These are phyloP conservation scores for Perithous albicinctus DNA, from an alignment of 2,888 invertebrate species.

Conservation along the genomic window DNA sequence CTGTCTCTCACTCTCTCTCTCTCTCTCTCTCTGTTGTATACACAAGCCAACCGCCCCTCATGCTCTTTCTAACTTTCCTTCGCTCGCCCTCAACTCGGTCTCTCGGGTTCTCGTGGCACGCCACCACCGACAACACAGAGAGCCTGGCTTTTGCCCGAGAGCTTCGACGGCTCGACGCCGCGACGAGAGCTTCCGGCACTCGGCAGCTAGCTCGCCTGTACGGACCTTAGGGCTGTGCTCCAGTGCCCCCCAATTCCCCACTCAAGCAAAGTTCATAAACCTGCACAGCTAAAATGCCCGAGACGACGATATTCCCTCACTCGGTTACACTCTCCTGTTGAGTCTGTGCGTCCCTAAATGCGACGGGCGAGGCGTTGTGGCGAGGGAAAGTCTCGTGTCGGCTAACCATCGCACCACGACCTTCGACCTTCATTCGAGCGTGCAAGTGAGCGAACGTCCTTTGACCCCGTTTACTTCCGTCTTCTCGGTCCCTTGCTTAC, in stretches of 20 bases:
- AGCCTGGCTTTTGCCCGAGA: background rate
- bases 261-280: slow-evolving; percentile 68
- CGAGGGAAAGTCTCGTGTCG: slow-evolving; percentile 19
- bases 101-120: slow-evolving; percentile 38
- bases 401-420: background rate
- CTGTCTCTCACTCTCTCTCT: slow-evolving; percentile 26
- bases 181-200: slow-evolving; percentile 55
- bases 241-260: slow-evolving; percentile 74
- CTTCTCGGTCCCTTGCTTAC: background rate
- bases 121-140: slow-evolving; percentile 27
- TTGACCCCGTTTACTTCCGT: slow-evolving; percentile 15
- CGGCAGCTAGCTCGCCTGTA: slow-evolving; percentile 33
- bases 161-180: slow-evolving; percentile 42
- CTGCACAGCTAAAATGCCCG: slow-evolving; percentile 66
- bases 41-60: background rate
- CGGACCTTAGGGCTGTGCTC: slow-evolving; percentile 72
- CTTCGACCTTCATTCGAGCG: slow-evolving; percentile 6
- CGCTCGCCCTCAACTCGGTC: slow-evolving; percentile 15
- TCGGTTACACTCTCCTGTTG: background rate
- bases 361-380: background rate
- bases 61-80: slow-evolving; percentile 23
- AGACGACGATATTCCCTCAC: slow-evolving; percentile 7
- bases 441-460: slow-evolving; percentile 1
- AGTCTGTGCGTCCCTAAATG: background rate
- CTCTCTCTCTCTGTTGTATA: background rate